These are phyloP conservation scores for Callipepla californica DNA, from an alignment of 2,113 vertebrate genomes.

Conservation along the genomic window DNA sequence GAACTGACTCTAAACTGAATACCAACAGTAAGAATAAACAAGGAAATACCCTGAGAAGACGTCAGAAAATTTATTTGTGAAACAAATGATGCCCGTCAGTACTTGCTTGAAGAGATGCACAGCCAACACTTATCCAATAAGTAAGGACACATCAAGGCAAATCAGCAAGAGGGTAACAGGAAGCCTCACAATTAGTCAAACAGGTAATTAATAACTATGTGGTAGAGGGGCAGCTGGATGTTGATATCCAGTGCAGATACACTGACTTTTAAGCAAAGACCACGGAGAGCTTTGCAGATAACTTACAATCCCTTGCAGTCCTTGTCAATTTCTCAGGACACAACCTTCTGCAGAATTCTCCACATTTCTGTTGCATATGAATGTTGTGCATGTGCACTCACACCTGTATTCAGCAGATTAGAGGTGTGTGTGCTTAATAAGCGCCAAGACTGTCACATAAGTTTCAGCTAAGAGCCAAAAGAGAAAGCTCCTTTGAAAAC, in stretches of 20 bases:
- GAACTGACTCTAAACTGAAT: background rate
- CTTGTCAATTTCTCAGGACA: background rate
- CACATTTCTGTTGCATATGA: background rate
- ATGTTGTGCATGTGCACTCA: background rate
- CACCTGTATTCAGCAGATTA: background rate
- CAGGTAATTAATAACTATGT: background rate
- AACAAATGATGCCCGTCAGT: background rate
- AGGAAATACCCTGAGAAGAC: background rate
- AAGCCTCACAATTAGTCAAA: conserved; percentile 7
- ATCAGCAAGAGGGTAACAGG: background rate
- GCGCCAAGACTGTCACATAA: background rate
- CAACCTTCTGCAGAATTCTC: background rate
- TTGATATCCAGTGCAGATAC: background rate
- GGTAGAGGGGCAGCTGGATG: background rate
- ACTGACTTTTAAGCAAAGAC: background rate
- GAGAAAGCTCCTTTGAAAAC: background rate
- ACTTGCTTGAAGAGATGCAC: background rate
- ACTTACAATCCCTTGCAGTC: background rate
- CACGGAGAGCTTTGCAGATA: background rate
- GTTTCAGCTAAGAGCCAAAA: background rate
- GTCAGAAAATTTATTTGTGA: background rate
- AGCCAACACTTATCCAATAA: background rate
- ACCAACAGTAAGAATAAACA: conserved; percentile 29
- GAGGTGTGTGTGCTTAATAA: background rate
- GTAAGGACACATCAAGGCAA: background rate